Evolutionary conservation across 2,888 invertebrate genomes (phyloP), one percentile per base, ranked within the genome.

Genomic region (Scelioninae gen. 1): DNA sequence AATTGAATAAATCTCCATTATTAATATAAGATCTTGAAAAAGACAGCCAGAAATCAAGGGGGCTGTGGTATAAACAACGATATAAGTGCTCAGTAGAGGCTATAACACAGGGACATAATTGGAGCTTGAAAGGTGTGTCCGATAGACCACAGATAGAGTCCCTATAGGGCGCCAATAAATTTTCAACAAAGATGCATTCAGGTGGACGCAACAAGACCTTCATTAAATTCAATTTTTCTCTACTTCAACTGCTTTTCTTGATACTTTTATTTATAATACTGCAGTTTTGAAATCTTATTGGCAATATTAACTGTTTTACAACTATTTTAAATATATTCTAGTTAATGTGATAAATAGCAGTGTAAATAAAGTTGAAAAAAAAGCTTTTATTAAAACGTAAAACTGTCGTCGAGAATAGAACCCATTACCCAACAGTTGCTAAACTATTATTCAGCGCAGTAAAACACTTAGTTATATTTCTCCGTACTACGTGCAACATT

Each of bases 371-470:
- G 23, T 23, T 23, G 23, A 23, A 23, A 23, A 23, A 23, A 23
- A 23, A 4, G 23, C 23, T 23, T 23, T 23, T 23, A 62, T 62
- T 45, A 51, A 65, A 53, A 53, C 29, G 10, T 13, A 56, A 69
- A 56, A 32, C 34, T 31, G 32, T 23, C 31, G 56, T 78, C 43
- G 38, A 56, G 55, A 80, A 74, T 80, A 74, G 62, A 74, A 74
- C 34, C 62, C 62, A 80, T 74, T 66, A 80, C 53, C 23, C 45
- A 43, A 10, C 65, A 62, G 51, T 74, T 68, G 74, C 40, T 71
- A 66, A 74, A 72, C 63, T 71, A 69, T 56, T 38, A 62, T 68
- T 78, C 63, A 69, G 49, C 72, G 65, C 53, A 23, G 38, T 65
- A 47, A 49, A 66, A 38, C 49, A 15, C 56, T 49, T 13, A 34